Percentiles rank a stretch among this genome's conserved stretches.
These are phyloP conservation scores for Darevskia nairensis DNA, from an alignment of 2,797 vertebrate genomes.

Conservation along the genomic window DNA sequence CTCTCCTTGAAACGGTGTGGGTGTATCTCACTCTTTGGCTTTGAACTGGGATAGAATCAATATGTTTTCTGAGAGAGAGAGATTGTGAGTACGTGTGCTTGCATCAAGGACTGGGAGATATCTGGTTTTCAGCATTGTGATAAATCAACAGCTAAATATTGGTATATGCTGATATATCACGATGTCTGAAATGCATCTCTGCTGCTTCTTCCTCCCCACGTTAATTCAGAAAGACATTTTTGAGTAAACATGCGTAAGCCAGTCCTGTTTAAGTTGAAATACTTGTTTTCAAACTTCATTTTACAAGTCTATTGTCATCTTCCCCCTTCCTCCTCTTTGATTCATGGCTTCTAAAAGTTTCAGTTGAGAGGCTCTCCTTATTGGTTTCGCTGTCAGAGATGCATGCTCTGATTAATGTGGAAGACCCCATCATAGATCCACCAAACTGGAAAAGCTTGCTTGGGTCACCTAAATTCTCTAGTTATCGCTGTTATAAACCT, in stretches of 20 bases:
- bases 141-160: too few species aligned
- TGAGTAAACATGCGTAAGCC: background rate
- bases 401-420: background rate
- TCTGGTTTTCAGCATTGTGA: too few species aligned
- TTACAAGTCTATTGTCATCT: background rate
- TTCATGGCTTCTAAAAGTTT: background rate
- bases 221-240: background rate
- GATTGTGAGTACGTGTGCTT: background rate
- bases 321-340: background rate
- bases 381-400: background rate
- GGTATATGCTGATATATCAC: too few species aligned
- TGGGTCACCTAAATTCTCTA: background rate
- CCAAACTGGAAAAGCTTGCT: background rate
- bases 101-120: too few species aligned
- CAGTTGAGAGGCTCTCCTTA: background rate
- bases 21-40: background rate
- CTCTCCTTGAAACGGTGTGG: background rate
- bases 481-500: background rate
- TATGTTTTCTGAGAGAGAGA: too few species aligned
- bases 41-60: background rate
- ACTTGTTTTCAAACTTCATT: background rate
- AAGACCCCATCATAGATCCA: background rate
- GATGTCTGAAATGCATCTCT: too few species aligned
- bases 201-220: too few species aligned
- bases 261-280: background rate